Evolutionary conservation across 1,140 invertebrate genomes (phyloP).

Genomic region (Carposina sasakii): DNA sequence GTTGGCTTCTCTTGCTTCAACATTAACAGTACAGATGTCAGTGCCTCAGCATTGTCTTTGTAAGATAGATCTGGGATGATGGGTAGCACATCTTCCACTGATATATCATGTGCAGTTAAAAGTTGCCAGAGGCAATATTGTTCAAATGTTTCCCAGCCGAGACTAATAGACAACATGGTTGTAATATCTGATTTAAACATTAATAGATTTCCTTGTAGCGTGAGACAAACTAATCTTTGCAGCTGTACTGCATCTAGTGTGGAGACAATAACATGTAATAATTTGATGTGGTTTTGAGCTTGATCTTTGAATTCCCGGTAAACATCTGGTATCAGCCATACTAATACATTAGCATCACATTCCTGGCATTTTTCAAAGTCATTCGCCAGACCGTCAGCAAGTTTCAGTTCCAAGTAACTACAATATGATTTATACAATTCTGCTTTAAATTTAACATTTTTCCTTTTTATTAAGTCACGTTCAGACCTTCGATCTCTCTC

Average conservation of each 20-base stretch:
- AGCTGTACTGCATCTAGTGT: constrained; percentile 91
- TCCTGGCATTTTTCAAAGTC: constrained; percentile 92
- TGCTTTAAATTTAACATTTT: constrained; percentile 84
- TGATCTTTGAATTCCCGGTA: constrained; percentile 92
- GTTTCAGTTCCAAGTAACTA: constrained; percentile 83
- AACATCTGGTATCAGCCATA: constrained; percentile 92
- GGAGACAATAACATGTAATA: constrained; percentile 90
- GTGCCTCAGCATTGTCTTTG: constrained; percentile 90
- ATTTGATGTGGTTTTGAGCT: constrained; percentile 87
- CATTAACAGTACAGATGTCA: constrained; percentile 92
- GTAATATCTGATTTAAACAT: constrained; percentile 86
- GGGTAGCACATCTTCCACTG: constrained; percentile 90
- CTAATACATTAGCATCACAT: constrained; percentile 88
- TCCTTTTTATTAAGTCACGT: constrained; percentile 68
- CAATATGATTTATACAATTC: constrained; percentile 91
- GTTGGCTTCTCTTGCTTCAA: constrained; percentile 94
- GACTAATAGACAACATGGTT: constrained; percentile 83
- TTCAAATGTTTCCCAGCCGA: constrained; percentile 97
- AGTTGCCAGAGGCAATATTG: constrained; percentile 98
- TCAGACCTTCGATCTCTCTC: constrained; percentile 56
- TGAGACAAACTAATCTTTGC: constrained; percentile 90
- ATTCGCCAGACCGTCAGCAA: constrained; percentile 82
- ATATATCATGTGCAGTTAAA: constrained; percentile 92
- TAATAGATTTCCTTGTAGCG: constrained; percentile 89
- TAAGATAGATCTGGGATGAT: constrained; percentile 92